These are phyloP conservation scores for Rotaria macrura DNA, from an alignment of 2,888 invertebrate genomes.

Conservation along the genomic window DNA sequence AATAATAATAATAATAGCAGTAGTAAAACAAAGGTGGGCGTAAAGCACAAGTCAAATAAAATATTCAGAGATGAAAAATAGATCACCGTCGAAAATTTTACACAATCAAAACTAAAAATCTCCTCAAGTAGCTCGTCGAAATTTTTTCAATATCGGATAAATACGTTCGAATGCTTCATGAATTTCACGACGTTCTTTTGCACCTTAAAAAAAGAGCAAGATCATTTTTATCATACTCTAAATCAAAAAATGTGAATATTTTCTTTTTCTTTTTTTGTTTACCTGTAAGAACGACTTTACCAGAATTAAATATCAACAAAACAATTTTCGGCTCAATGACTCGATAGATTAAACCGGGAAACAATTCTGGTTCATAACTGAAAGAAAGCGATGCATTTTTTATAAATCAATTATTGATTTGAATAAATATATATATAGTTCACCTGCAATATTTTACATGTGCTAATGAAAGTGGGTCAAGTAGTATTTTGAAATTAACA, in stretches of 20 bases:
- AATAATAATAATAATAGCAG: too few species aligned
- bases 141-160: slow-evolving; percentile 31
- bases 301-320: slow-evolving; percentile 29
- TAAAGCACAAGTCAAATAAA: neutral
- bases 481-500: slow-evolving; percentile 28
- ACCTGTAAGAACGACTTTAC: slow-evolving; percentile 33
- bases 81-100: neutral
- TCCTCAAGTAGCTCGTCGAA: neutral
- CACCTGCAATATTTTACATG: slow-evolving; percentile 25
- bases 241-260: too few species aligned
- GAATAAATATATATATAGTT: too few species aligned
- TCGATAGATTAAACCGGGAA: slow-evolving; percentile 33
- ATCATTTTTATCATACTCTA: slow-evolving; percentile 6
- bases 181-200: slow-evolving; percentile 29
- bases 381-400: neutral
- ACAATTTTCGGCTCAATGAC: slow-evolving; percentile 32
- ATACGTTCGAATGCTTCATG: slow-evolving; percentile 28
- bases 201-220: neutral
- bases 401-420: neutral
- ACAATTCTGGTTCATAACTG: slow-evolving; percentile 33
- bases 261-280: too few species aligned
- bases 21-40: neutral
- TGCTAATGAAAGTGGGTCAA: slow-evolving; percentile 25
- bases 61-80: neutral
- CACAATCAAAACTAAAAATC: neutral